phyloP scores from a whole-genome alignment of 2,888 invertebrate genomes.

The Nomada fabriciana region DNA sequence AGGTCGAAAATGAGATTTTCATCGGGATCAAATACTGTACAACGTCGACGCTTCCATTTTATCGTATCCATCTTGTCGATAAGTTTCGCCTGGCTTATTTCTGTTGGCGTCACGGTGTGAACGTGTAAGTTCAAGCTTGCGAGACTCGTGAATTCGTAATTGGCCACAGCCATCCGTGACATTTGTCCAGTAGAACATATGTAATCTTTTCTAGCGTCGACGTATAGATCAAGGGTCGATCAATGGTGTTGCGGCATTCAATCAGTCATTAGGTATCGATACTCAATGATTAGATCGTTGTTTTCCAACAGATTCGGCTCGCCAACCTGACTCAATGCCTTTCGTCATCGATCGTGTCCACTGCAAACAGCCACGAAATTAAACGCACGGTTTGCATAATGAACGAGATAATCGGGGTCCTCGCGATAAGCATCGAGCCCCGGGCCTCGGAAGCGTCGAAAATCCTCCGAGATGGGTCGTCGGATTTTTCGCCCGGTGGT shows the following conservation, averaged over 20 bases:
- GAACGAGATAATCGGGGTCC: constrained; percentile 57
- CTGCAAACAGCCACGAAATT: constrained; percentile 9
- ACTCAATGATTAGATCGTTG: not conserved
- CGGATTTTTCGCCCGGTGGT: constrained; percentile 59
- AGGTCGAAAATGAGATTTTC: constrained; percentile 69
- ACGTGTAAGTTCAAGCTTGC: not conserved
- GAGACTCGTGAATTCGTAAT: not conserved
- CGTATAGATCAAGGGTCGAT: too few relatives aligned
- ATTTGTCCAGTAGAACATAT: not conserved
- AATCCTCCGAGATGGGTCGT: constrained; percentile 46
- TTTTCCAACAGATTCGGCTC: not conserved
- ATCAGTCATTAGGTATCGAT: not conserved
- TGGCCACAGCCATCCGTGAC: too few relatives aligned
- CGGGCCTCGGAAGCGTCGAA: constrained; percentile 24
- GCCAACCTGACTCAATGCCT: too few relatives aligned
- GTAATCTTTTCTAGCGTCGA: not conserved
- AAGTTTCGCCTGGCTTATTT: constrained; percentile 21
- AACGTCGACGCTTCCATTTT: constrained; percentile 37
- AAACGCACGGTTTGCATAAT: constrained; percentile 40
- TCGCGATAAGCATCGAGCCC: constrained; percentile 46
- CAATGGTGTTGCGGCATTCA: not conserved
- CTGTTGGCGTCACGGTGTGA: constrained; percentile 1
- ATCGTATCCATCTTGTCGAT: constrained; percentile 25
- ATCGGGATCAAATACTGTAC: constrained; percentile 55
- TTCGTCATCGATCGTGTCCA: not conserved